Percentiles rank a stretch among this genome's conserved stretches.
These are phyloP conservation scores for Enteromius unitaeniatus DNA, from an alignment of 2,797 vertebrate genomes.

Conservation along the genomic window DNA sequence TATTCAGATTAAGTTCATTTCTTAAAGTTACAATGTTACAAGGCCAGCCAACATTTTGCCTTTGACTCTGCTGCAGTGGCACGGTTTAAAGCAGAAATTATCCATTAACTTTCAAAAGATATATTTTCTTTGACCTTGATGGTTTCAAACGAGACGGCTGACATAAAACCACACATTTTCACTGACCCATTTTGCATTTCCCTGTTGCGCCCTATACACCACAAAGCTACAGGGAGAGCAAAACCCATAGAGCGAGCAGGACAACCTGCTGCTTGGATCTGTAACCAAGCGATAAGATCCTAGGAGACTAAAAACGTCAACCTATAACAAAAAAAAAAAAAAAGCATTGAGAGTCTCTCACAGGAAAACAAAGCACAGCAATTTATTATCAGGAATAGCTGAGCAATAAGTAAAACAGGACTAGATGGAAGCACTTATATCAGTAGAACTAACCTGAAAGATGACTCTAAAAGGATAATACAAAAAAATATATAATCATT, in stretches of 20 bases:
- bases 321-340: constrained; percentile 53
- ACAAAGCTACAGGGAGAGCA: constrained; percentile 33
- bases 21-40: background rate
- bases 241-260: constrained; percentile 39
- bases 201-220: background rate
- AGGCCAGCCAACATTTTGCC: background rate
- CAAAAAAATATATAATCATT: too few species aligned
- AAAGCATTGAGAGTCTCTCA: background rate
- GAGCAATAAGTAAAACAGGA: background rate
- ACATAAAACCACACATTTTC: constrained; percentile 10
- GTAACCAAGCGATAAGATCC: constrained; percentile 51
- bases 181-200: background rate
- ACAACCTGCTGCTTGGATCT: constrained; percentile 29
- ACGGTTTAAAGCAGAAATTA: background rate
- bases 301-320: constrained; percentile 45
- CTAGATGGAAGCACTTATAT: background rate
- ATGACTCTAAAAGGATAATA: background rate
- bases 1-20: background rate
- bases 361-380: constrained; percentile 14
- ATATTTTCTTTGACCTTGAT: background rate
- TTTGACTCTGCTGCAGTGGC: background rate
- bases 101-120: background rate
- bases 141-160: background rate
- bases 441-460: background rate
- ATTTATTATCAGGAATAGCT: constrained; percentile 9